Conservation (phyloP, 2,797 vertebrate genomes). For the Dipus sagitta region DNA sequence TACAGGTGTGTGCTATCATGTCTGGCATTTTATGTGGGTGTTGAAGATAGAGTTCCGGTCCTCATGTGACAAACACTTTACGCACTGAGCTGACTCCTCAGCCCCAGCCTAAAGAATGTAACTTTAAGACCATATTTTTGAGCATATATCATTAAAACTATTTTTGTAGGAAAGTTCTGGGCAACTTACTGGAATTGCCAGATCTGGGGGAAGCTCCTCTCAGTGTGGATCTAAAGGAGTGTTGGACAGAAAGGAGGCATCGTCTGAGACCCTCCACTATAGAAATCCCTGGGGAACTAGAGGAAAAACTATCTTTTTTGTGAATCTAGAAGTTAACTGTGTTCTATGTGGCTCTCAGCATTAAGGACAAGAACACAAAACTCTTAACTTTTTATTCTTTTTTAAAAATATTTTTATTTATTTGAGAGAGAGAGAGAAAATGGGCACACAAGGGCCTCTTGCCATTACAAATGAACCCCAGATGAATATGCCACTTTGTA, state of each 20-base stretch:
- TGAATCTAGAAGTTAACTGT: not conserved
- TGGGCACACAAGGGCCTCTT: too few relatives aligned
- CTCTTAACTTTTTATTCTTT: not conserved
- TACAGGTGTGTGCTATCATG: too few relatives aligned
- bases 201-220: not conserved
- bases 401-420: too few relatives aligned
- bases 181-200: not conserved
- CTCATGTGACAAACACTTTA: too few relatives aligned
- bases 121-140: not conserved
- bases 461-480: too few relatives aligned
- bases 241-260: not conserved
- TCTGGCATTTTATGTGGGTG: too few relatives aligned
- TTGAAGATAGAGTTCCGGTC: too few relatives aligned
- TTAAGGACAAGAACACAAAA: not conserved
- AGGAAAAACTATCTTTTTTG: not conserved
- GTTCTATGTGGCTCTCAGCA: not conserved
- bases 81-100: too few relatives aligned
- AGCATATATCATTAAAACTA: not conserved
- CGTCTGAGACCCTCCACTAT: not conserved
- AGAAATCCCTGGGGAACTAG: not conserved
- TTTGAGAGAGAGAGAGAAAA: too few relatives aligned
- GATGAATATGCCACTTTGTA: too few relatives aligned
- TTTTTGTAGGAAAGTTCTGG: not conserved
- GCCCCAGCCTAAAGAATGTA: not conserved
- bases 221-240: not conserved